These are phyloP conservation scores for Hybos culiciformis DNA, from an alignment of 2,888 invertebrate genomes.

Conservation along the genomic window DNA sequence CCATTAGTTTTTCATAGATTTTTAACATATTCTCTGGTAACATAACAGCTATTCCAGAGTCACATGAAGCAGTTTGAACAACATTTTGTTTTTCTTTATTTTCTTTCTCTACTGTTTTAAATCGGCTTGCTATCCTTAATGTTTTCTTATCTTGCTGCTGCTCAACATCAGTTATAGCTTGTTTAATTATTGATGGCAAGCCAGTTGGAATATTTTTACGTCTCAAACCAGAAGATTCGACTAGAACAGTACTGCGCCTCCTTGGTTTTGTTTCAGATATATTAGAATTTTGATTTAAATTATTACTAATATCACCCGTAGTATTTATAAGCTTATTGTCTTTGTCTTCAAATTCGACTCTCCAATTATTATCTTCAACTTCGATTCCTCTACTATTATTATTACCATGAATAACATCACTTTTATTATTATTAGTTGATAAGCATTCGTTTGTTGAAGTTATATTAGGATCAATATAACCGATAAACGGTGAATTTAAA, in stretches of 20 bases:
- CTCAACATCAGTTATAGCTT: slow-evolving; percentile 11
- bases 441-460: too few relatives aligned
- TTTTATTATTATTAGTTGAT: too few relatives aligned
- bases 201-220: slow-evolving; percentile 11
- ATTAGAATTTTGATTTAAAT: neutral
- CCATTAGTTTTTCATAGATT: neutral
- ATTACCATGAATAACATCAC: too few relatives aligned
- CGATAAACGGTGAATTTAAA: too few relatives aligned
- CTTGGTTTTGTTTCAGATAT: neutral
- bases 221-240: slow-evolving; percentile 6
- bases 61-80: neutral
- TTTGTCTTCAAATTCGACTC: too few relatives aligned
- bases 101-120: neutral
- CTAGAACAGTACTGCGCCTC: neutral
- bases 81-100: neutral
- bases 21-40: neutral
- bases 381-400: too few relatives aligned
- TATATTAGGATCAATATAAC: too few relatives aligned
- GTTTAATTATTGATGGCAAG: slow-evolving; percentile 13
- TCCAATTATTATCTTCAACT: too few relatives aligned
- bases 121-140: neutral
- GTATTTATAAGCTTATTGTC: neutral
- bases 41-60: neutral
- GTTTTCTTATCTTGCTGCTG: slow-evolving; percentile 6
- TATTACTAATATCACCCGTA: neutral